Conservation (phyloP, 2,113 vertebrate species). For the Andinoacara biseriatus region DNA sequence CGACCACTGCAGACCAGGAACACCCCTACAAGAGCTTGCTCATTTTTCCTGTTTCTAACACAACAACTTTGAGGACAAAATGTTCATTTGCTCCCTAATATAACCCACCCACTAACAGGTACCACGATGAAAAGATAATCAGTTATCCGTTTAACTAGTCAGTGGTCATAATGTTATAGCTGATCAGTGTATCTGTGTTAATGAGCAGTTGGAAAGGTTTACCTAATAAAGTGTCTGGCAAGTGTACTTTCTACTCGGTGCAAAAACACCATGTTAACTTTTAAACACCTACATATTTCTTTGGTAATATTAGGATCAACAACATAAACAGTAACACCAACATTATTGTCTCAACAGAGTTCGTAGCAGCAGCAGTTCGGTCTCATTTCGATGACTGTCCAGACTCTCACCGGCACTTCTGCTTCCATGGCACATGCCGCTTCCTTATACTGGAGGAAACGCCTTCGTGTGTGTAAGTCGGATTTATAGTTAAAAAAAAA, state of each 20-base stretch:
- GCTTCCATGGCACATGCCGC: slow-evolving; percentile 91
- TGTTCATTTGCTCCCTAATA: too few species aligned
- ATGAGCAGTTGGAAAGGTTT: background rate
- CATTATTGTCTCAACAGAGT: slow-evolving; percentile 73
- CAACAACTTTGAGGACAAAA: too few species aligned
- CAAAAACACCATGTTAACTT: background rate
- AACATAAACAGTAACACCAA: background rate
- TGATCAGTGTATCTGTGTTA: background rate
- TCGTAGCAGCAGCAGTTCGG: slow-evolving; percentile 86
- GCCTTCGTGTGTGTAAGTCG: slow-evolving; percentile 89
- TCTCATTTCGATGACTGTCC: slow-evolving; percentile 90
- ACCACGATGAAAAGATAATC: too few species aligned
- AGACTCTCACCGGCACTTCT: slow-evolving; percentile 87
- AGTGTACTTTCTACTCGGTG: background rate
- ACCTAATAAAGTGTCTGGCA: background rate
- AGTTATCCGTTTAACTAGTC: too few species aligned
- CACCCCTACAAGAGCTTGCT: too few species aligned
- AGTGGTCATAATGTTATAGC: background rate
- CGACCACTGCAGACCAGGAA: too few species aligned
- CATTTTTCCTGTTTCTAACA: too few species aligned
- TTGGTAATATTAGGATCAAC: background rate
- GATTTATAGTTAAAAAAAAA: background rate
- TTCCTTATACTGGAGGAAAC: slow-evolving; percentile 88
- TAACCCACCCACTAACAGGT: too few species aligned
- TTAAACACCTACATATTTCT: background rate